phyloP scores from a whole-genome alignment of 2,797 vertebrate species.

The Crenuchus spilurus region DNA sequence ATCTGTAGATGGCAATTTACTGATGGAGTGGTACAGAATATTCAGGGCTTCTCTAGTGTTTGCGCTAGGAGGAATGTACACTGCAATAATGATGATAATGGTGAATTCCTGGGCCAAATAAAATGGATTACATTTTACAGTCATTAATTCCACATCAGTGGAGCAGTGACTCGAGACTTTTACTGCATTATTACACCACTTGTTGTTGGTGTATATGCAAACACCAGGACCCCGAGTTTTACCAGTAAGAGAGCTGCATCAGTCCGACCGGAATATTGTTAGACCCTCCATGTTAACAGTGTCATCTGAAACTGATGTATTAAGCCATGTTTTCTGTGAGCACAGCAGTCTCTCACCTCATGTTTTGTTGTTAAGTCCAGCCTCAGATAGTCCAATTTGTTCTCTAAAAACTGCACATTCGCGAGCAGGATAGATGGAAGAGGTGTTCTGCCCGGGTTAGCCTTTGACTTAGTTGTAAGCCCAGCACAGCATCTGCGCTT shows the following conservation, averaged over 20 bases:
- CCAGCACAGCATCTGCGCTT: no score
- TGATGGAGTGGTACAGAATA: slow-evolving; percentile 1
- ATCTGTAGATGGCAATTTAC: background rate
- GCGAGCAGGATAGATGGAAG: no score
- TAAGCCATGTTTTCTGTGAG: background rate
- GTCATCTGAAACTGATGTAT: background rate
- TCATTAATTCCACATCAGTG: background rate
- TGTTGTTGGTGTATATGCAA: background rate
- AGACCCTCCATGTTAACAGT: background rate
- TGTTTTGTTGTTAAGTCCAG: no score
- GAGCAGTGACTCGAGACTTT: background rate
- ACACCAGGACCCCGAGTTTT: background rate
- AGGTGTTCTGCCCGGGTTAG: no score
- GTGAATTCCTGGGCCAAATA: background rate
- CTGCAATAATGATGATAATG: background rate
- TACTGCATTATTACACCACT: background rate
- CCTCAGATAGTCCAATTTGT: no score
- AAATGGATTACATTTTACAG: background rate
- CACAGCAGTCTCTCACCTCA: no score
- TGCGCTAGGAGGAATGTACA: background rate
- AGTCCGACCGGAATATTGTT: background rate
- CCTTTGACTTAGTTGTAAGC: no score
- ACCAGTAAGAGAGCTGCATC: background rate
- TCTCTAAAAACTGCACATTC: no score
- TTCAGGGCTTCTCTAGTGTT: background rate